Conservation (phyloP, 1,140 invertebrate genomes). For the Galendromus occidentalis region DNA sequence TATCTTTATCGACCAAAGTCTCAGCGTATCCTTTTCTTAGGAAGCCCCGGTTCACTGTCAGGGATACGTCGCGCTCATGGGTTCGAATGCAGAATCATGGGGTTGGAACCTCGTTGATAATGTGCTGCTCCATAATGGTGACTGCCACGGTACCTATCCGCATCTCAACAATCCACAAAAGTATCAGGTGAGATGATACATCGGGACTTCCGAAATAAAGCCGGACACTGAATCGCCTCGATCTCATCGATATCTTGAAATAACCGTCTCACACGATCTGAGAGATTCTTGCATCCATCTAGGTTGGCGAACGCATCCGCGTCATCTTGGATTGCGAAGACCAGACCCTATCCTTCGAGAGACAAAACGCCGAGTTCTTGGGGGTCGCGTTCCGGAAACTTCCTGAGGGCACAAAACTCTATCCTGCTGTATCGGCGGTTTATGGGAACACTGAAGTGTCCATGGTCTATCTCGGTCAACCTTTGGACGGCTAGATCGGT, state of each 20-base stretch:
- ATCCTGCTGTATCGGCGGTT: constrained; percentile 87
- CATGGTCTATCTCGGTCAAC: constrained; percentile 92
- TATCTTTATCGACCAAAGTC: no score
- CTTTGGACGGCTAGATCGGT: constrained; percentile 65
- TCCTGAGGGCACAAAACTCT: constrained; percentile 66
- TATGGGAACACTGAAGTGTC: constrained; percentile 99
- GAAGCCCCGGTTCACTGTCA: constrained; percentile 68
- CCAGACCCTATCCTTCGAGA: constrained; percentile 90
- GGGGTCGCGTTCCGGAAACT: constrained; percentile 90
- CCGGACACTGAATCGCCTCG: not conserved
- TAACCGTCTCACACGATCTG: no score
- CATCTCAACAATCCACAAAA: constrained; percentile 88
- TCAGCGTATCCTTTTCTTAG: constrained; percentile 14
- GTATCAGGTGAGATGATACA: constrained; percentile 52
- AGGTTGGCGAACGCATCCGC: constrained; percentile 88
- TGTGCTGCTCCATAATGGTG: constrained; percentile 85
- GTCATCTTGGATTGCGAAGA: constrained; percentile 95
- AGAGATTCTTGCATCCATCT: constrained; percentile 17
- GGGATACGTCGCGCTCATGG: constrained; percentile 81
- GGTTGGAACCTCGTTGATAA: constrained; percentile 98
- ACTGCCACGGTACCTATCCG: constrained; percentile 85
- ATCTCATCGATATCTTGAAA: not conserved
- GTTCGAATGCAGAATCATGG: constrained; percentile 91
- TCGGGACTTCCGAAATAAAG: not conserved
- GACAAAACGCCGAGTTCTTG: constrained; percentile 86